Conservation (phyloP, 2,797 vertebrate species). For the Xyrichtys novacula region DNA sequence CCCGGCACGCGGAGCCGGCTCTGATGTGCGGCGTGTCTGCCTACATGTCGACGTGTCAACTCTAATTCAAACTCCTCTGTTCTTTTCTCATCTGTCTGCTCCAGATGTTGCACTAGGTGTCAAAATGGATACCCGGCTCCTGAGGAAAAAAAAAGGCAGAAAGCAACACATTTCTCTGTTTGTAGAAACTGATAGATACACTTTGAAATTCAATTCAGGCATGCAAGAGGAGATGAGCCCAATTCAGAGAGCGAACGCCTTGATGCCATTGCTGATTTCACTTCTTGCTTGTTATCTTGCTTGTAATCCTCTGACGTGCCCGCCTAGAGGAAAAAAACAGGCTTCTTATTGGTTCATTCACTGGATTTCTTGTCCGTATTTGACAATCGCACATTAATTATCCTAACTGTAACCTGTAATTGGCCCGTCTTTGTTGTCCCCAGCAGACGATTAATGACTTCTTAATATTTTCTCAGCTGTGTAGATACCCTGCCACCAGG, state of each 20-base stretch:
- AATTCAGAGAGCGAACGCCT: constrained; percentile 57
- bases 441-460: constrained; percentile 65
- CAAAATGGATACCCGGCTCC: constrained; percentile 73
- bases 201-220: constrained; percentile 80
- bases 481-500: constrained; percentile 76
- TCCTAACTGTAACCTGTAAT: constrained; percentile 57
- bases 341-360: constrained; percentile 45
- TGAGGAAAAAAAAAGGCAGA: constrained; percentile 57
- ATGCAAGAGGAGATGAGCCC: constrained; percentile 72
- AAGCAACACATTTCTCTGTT: constrained; percentile 80
- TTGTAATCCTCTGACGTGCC: constrained; percentile 48
- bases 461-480: constrained; percentile 58
- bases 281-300: constrained; percentile 58
- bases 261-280: constrained; percentile 63
- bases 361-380: constrained; percentile 47
- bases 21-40: constrained; percentile 72
- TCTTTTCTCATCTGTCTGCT: constrained; percentile 81
- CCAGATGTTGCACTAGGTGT: constrained; percentile 81
- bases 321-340: constrained; percentile 29
- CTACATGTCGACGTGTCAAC: constrained; percentile 79
- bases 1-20: constrained; percentile 47
- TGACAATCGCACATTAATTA: constrained; percentile 67
- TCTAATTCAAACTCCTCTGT: constrained; percentile 82
- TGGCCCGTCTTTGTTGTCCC: constrained; percentile 69
- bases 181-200: constrained; percentile 77